Evolutionary conservation across 2,797 vertebrate species (phyloP), one percentile per base, ranked within the genome.

Genomic region (Microhierax caerulescens): DNA sequence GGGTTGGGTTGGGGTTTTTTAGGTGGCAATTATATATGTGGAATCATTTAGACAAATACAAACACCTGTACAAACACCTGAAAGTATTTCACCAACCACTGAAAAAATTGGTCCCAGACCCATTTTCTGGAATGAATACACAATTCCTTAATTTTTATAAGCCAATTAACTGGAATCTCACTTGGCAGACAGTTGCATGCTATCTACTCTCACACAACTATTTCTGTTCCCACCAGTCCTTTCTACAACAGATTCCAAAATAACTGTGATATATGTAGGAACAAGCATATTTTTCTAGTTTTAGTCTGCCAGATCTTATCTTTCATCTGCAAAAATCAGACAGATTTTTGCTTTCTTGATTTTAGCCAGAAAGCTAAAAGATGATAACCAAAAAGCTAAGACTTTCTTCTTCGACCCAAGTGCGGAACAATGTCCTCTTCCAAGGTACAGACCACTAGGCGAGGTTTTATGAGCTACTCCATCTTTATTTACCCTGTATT

Each of bases 251-350:
- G 72, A 77, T 50, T 93, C 76, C 68, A 92, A 96, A 95, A 95
- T 96, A 96, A 90, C 76, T 77, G 34, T 88, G 85, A 86, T 96
- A 37, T 73, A 96, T 75, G 90, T 68, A 91, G 86, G 95, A 95
- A 92, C 77, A 82, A 67, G 92, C 92, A 91, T 82, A 67, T 59
- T 89, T 89, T 94, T 88, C 87, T 61, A 56, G 67, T 85, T 93
- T 63, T 92, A 92, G 86, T 84, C 70, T 96, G 92, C 59, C 92
- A 97, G 86, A 90, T 94, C 87, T 82, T 89, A 85, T 89, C 83
- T 89, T 89, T 89, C 43, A 25, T 84, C 86, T 92, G 84, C 59
- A 94, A 84, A 94, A 91, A 73, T 43, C 70, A 81, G 85, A 57
- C 65, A 86, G 83, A 89, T 93, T 79, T 87, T 86, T 72, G 34